A percentile compares a stretch with the other conserved stretches of the same genome.
Evolutionary conservation across 2,797 vertebrate genomes (phyloP).

Genomic region (Eulemur coronatus): DNA sequence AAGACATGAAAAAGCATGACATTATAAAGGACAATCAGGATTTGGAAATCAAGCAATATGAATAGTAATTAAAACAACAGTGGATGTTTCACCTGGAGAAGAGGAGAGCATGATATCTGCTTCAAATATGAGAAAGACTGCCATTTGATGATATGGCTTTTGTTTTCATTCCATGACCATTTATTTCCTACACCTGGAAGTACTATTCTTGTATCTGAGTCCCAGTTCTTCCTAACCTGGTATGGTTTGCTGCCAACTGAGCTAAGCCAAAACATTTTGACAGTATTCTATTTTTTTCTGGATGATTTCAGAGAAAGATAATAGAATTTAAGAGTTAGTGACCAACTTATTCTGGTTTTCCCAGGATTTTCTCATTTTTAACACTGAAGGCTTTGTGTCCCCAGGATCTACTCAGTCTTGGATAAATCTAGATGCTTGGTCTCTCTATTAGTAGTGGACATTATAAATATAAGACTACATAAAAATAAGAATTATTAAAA

Average conservation of each 20-base stretch:
- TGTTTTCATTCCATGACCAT: not conserved
- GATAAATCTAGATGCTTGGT: not conserved
- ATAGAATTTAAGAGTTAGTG: not conserved
- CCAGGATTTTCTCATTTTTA: not conserved
- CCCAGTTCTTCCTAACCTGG: not conserved
- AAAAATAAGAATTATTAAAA: not conserved
- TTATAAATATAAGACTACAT: not conserved
- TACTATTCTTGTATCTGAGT: not conserved
- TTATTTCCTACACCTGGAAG: not conserved
- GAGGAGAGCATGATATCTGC: not conserved
- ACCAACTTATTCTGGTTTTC: not conserved
- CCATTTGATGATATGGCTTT: not conserved
- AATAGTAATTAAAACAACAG: not conserved
- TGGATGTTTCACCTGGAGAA: not conserved
- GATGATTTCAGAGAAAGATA: not conserved
- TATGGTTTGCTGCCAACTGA: not conserved
- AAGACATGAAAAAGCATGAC: not conserved
- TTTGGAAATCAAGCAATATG: not conserved
- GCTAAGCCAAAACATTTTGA: not conserved
- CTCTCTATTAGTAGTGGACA: not conserved
- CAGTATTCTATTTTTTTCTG: not conserved
- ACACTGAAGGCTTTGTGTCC: not conserved
- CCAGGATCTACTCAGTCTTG: not conserved
- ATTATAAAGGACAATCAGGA: not conserved
- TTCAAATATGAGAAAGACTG: not conserved